Percentiles rank a stretch among this genome's conserved stretches.
These are phyloP conservation scores for Bergia sp. DNA, from an alignment of 92 coral and sea anemone genomes.

Conservation along the genomic window DNA sequence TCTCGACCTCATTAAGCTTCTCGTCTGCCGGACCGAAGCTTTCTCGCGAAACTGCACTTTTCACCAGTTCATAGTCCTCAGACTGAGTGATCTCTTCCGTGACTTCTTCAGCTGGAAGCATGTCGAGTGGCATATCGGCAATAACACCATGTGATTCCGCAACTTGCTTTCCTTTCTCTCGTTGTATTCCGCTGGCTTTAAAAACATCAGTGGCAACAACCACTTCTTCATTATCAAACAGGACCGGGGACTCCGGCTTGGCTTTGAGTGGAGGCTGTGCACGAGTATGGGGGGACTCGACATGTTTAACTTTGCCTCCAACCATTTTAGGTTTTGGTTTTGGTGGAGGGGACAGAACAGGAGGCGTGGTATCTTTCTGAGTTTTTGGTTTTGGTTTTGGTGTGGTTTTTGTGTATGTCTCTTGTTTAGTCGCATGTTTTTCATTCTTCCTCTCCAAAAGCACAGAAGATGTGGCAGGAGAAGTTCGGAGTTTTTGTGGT, in stretches of 20 bases:
- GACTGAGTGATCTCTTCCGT: slow-evolving; percentile 53
- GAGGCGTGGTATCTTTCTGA: neutral
- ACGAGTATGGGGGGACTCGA: neutral
- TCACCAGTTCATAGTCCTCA: slow-evolving; percentile 15
- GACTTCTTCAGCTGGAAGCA: slow-evolving; percentile 62
- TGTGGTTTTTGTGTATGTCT: neutral
- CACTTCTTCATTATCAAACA: slow-evolving; percentile 28
- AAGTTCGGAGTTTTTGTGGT: neutral
- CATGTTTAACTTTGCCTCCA: neutral
- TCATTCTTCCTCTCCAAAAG: neutral
- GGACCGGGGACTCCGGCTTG: slow-evolving; percentile 1
- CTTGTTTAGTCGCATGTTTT: neutral
- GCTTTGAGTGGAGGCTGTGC: slow-evolving; percentile 18
- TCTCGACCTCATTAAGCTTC: slow-evolving; percentile 36
- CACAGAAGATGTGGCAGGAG: neutral
- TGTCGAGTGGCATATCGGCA: slow-evolving; percentile 49
- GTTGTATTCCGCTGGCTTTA: slow-evolving; percentile 68
- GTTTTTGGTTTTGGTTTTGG: neutral
- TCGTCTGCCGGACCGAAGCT: neutral
- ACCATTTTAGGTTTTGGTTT: slow-evolving; percentile 14
- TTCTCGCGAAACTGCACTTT: neutral
- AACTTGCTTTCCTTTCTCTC: slow-evolving; percentile 64
- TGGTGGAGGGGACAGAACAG: neutral
- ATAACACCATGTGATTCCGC: slow-evolving; percentile 39
- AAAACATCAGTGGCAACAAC: slow-evolving; percentile 45